Evolutionary conservation across 1,140 invertebrate species (phyloP), one percentile per base, ranked within the genome.

Genomic region (Radopholus similis): DNA sequence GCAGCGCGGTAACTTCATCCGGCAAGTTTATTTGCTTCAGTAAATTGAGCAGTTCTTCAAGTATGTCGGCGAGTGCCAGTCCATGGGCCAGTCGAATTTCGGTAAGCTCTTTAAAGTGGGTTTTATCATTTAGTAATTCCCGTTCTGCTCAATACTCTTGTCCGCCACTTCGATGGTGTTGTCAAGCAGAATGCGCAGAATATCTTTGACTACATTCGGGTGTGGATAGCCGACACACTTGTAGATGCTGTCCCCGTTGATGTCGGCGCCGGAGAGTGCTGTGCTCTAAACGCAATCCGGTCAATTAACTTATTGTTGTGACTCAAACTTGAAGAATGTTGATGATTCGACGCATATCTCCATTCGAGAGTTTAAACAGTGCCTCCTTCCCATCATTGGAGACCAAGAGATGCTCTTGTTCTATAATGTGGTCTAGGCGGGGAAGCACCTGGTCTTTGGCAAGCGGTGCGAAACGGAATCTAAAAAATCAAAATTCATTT

Each of bases 281-380:
- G 11, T 64, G 1, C 32, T 32, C 28, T 40, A 30, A 30, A 34
- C n/a, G n/a, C n/a, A n/a, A n/a, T n/a, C n/a, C n/a, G n/a, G n/a
- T n/a, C n/a, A n/a, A n/a, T 35, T 49, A 60, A n/a, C 21, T 72
- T 40, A 23, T 21, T n/a, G n/a, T 30, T 28, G 37, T 1, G n/a
- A 34, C 15, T 18, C 18, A 53, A 8, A 83, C 83, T 83, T 87
- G 87, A 30, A 98, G 85, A 57, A 97, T 90, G 85, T 98, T 98
- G 2, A 99, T 82, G 11, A 95, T 91, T 84, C 91, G 92, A 76
- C 96, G 87, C 96, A 99, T 98, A 85, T 99, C 95, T n/a, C 96
- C 96, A 68, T 89, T 89, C 2, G 92, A 90, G 2, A 99, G 85
- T 8, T 89, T 89, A 44, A 97, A 85, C 1, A 98, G 81, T 1